phyloP scores from a whole-genome alignment of 2,888 invertebrate species.

The Empis stercorea region DNA sequence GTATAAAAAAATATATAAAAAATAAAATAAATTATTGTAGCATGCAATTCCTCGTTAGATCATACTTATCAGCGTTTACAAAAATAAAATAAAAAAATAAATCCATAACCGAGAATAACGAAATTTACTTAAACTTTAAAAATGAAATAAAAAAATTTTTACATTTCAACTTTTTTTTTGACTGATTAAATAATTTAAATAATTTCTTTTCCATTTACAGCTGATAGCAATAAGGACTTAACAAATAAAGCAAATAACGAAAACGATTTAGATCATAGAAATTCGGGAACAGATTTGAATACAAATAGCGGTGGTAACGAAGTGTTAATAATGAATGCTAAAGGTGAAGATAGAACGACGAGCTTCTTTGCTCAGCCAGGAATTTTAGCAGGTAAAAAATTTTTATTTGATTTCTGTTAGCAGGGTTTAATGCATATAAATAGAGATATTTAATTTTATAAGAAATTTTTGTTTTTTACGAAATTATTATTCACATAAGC shows the following conservation, averaged over 20 bases:
- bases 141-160: background rate
- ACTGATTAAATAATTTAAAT: too few relatives aligned
- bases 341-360: slow-evolving; percentile 70
- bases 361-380: slow-evolving; percentile 93
- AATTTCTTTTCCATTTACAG: slow-evolving; percentile 1
- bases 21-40: background rate
- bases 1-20: too few relatives aligned
- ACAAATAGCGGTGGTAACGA: slow-evolving; percentile 39
- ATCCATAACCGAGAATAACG: too few relatives aligned
- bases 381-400: slow-evolving; percentile 79
- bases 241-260: slow-evolving; percentile 11
- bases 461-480: too few relatives aligned
- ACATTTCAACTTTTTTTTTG: too few relatives aligned
- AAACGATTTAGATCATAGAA: slow-evolving; percentile 12
- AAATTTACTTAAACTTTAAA: background rate
- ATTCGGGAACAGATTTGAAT: slow-evolving; percentile 8
- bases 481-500: too few relatives aligned
- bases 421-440: too few relatives aligned
- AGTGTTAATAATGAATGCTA: slow-evolving; percentile 69
- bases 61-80: slow-evolving; percentile 4
- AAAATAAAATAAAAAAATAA: background rate
- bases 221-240: slow-evolving; percentile 7
- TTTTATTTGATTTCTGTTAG: too few relatives aligned
- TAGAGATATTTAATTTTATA: too few relatives aligned
- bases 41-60: slow-evolving; percentile 10